Conservation (phyloP, 2,888 invertebrate species). For the Hylaea fasciaria region DNA sequence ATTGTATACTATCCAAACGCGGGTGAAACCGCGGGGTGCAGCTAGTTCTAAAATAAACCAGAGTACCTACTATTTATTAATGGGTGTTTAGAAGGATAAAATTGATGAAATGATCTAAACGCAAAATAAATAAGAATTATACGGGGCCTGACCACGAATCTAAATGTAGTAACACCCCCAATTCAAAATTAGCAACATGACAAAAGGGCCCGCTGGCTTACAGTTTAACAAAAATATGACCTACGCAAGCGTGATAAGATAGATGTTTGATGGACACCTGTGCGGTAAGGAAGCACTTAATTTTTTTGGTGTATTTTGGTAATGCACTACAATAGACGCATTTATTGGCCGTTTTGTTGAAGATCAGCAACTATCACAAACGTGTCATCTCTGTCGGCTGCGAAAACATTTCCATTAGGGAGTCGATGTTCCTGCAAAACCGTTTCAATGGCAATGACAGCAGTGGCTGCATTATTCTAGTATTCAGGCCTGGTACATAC, state of each 20-base stretch:
- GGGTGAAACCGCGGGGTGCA: not conserved
- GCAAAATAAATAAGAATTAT: constrained; percentile 34
- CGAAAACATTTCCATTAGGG: constrained; percentile 65
- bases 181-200: constrained; percentile 55
- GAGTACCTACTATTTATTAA: too few species aligned
- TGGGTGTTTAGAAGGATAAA: too few species aligned
- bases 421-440: not conserved
- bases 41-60: not conserved
- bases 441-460: not conserved
- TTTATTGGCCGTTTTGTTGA: constrained; percentile 81
- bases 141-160: constrained; percentile 62
- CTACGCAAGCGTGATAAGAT: constrained; percentile 39
- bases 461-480: too few species aligned
- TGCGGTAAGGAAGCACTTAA: constrained; percentile 51
- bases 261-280: constrained; percentile 26
- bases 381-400: constrained; percentile 73
- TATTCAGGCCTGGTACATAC: too few species aligned
- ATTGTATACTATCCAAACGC: too few species aligned
- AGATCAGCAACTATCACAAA: constrained; percentile 75
- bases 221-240: constrained; percentile 38
- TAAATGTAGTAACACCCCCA: constrained; percentile 56
- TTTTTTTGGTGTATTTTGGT: constrained; percentile 65
- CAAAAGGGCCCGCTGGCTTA: constrained; percentile 5
- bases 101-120: constrained; percentile 1
- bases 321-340: constrained; percentile 68